Percentiles rank a stretch among this genome's conserved stretches.
These are phyloP conservation scores for Palaemon carinicauda DNA, from an alignment of 1,140 invertebrate genomes.

Conservation along the genomic window DNA sequence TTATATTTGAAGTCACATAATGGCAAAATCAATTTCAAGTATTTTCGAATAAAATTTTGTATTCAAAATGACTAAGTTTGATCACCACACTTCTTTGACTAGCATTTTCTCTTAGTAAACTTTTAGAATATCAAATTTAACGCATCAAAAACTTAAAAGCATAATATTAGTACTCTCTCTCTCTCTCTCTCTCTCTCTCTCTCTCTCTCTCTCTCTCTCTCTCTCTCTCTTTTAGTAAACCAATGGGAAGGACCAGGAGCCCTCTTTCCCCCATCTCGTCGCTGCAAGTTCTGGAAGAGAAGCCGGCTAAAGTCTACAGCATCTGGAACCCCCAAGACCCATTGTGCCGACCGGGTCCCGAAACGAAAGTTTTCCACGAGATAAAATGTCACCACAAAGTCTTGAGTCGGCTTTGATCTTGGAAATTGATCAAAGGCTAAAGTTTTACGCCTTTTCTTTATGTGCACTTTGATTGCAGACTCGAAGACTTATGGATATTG, in stretches of 20 bases:
- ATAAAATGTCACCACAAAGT: constrained; percentile 12
- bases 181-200: background rate
- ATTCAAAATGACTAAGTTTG: too few relatives aligned
- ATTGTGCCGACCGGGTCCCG: background rate
- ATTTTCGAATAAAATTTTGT: too few relatives aligned
- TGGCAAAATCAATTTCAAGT: too few relatives aligned
- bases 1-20: too few relatives aligned
- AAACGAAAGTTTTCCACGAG: background rate
- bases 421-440: constrained; percentile 12
- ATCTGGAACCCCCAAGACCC: background rate
- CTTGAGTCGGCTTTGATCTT: constrained; percentile 2
- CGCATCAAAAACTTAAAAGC: background rate
- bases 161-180: too few relatives aligned
- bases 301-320: background rate
- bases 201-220: background rate
- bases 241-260: background rate
- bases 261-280: background rate
- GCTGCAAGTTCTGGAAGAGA: too few relatives aligned
- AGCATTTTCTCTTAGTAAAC: too few relatives aligned
- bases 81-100: too few relatives aligned
- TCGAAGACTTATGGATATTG: constrained; percentile 3
- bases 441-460: constrained; percentile 12
- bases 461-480: background rate
- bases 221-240: background rate
- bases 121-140: too few relatives aligned